Conservation (phyloP, 2,888 invertebrate genomes). For the Plusia festucae region DNA sequence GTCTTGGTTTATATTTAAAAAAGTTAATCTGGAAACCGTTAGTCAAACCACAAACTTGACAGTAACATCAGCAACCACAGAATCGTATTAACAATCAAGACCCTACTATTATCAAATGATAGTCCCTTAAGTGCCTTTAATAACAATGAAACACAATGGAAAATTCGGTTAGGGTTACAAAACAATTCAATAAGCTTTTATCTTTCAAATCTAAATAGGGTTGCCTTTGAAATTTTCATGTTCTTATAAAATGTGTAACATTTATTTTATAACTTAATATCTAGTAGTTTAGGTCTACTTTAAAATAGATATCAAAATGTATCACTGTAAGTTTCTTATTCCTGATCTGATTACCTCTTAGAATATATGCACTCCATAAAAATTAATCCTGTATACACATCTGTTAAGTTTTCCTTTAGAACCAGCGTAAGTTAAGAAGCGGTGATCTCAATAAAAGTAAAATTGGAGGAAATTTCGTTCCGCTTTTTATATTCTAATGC, state of each 20-base stretch:
- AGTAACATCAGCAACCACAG: neutral
- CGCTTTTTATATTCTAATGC: conserved; percentile 44
- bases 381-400: too few species aligned
- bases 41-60: neutral
- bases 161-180: too few species aligned
- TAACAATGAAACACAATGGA: too few species aligned
- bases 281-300: too few species aligned
- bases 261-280: too few species aligned
- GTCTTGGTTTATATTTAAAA: neutral
- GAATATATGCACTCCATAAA: too few species aligned
- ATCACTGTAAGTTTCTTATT: neutral
- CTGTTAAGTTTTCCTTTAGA: conserved; percentile 1
- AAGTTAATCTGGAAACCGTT: neutral
- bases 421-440: conserved; percentile 13
- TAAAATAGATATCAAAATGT: neutral
- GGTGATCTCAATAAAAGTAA: conserved; percentile 38
- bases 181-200: too few species aligned
- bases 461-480: conserved; percentile 20
- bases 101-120: neutral
- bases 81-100: neutral
- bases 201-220: too few species aligned
- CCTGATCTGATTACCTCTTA: neutral
- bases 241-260: too few species aligned
- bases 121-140: neutral
- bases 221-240: too few species aligned